Evolutionary conservation across 2,113 vertebrate species (phyloP).

Genomic region (Mormyrus iriodes): DNA sequence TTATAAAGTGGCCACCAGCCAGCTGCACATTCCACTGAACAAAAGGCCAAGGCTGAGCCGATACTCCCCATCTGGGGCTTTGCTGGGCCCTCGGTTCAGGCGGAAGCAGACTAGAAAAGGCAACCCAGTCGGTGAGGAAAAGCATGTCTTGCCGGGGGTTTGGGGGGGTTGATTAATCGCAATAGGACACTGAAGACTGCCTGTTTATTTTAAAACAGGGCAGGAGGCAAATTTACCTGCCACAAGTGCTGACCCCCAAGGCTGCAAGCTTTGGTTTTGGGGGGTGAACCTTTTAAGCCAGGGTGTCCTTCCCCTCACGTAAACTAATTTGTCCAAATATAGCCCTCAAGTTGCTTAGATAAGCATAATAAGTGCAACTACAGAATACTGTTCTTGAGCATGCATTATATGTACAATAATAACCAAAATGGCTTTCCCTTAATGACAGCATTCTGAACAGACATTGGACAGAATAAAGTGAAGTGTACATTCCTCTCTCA

Average conservation of each 20-base stretch:
- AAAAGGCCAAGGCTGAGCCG: constrained; percentile 21
- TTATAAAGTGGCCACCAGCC: constrained; percentile 23
- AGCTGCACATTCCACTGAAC: constrained; percentile 20
- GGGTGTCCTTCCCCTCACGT: not conserved
- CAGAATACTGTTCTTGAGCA: not conserved
- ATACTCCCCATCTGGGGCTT: constrained; percentile 17
- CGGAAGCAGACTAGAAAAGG: constrained; percentile 31
- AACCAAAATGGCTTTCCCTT: not conserved
- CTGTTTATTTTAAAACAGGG: constrained; percentile 29
- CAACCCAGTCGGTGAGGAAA: constrained; percentile 12
- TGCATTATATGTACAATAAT: not conserved
- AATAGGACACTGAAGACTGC: constrained; percentile 11
- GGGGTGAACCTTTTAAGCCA: not conserved
- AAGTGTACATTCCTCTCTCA: not conserved
- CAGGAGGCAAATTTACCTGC: constrained; percentile 36
- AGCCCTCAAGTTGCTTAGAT: not conserved
- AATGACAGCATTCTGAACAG: not conserved
- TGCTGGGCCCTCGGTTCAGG: constrained; percentile 28
- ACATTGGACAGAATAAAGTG: not conserved
- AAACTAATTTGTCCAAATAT: not conserved
- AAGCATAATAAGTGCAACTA: not conserved
- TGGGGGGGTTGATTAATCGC: not conserved
- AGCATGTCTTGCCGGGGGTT: not conserved
- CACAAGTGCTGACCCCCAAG: constrained; percentile 7
- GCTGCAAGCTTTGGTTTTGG: not conserved